These are phyloP conservation scores for Nasonia vitripennis DNA, from an alignment of 1,140 invertebrate species.

Conservation along the genomic window DNA sequence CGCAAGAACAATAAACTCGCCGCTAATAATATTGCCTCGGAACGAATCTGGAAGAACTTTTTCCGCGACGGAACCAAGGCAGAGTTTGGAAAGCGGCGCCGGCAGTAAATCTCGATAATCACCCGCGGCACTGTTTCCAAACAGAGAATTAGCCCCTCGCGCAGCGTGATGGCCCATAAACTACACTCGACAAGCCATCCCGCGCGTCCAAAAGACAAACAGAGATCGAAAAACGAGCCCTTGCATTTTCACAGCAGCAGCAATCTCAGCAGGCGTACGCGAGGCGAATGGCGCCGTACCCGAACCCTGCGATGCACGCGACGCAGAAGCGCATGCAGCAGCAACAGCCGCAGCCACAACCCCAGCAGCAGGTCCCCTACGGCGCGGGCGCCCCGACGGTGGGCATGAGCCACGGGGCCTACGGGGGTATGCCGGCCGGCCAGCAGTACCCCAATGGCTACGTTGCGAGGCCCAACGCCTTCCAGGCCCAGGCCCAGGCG, in stretches of 20 bases:
- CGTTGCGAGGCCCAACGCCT: constrained; percentile 53
- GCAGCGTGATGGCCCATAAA: neutral
- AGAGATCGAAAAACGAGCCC: neutral
- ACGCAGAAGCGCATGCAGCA: constrained; percentile 80
- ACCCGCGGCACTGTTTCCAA: no score
- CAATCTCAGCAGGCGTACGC: constrained; percentile 68
- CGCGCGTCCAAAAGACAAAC: neutral
- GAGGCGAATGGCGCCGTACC: constrained; percentile 86
- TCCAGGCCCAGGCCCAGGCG: constrained; percentile 52
- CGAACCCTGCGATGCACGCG: constrained; percentile 87
- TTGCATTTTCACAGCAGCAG: constrained; percentile 32
- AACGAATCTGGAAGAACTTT: no score
- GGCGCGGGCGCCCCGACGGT: constrained; percentile 63
- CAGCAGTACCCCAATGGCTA: constrained; percentile 68
- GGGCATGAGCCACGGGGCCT: constrained; percentile 70
- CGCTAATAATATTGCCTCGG: no score
- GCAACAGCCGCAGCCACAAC: constrained; percentile 65
- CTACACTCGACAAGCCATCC: neutral
- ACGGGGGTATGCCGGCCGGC: constrained; percentile 63
- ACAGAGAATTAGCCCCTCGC: neutral
- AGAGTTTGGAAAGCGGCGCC: no score
- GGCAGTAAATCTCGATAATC: no score
- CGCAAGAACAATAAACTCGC: constrained; percentile 19
- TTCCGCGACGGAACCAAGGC: no score
- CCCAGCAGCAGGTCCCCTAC: constrained; percentile 64